Percentiles rank a stretch among this genome's conserved stretches.
Conservation (phyloP, 2,113 vertebrate species). For the Syrrhaptes paradoxus region DNA sequence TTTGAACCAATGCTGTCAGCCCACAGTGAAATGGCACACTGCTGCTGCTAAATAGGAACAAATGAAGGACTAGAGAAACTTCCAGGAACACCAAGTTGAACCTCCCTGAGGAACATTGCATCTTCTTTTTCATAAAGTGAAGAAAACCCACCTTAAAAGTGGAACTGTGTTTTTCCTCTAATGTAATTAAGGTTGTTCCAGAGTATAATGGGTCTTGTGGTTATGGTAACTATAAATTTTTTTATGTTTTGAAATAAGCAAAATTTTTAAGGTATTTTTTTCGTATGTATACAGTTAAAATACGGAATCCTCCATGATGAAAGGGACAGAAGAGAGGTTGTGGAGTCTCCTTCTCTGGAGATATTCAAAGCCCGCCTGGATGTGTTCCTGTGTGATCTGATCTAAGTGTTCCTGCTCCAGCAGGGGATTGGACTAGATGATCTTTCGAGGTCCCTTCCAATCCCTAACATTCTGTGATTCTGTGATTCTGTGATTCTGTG, state of each 20-base stretch:
- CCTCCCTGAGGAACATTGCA: background rate
- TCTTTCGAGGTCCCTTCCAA: too few relatives aligned
- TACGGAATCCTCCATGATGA: background rate
- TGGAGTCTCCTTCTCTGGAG: too few relatives aligned
- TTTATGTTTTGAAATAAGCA: background rate
- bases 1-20: background rate
- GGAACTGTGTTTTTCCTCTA: background rate
- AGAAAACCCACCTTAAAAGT: background rate
- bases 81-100: background rate
- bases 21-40: background rate
- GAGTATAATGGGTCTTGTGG: background rate
- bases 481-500: too few relatives aligned
- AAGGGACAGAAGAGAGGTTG: background rate
- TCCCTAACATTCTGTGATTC: too few relatives aligned
- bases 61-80: background rate
- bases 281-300: background rate
- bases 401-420: too few relatives aligned
- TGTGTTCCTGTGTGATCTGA: too few relatives aligned
- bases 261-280: fast-evolving
- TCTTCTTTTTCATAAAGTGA: background rate
- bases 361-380: too few relatives aligned
- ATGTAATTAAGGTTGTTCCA: background rate
- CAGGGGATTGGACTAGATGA: too few relatives aligned
- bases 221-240: background rate
- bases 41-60: background rate